phyloP scores from a whole-genome alignment of 2,113 vertebrate species.

The Megaceryle maxima region DNA sequence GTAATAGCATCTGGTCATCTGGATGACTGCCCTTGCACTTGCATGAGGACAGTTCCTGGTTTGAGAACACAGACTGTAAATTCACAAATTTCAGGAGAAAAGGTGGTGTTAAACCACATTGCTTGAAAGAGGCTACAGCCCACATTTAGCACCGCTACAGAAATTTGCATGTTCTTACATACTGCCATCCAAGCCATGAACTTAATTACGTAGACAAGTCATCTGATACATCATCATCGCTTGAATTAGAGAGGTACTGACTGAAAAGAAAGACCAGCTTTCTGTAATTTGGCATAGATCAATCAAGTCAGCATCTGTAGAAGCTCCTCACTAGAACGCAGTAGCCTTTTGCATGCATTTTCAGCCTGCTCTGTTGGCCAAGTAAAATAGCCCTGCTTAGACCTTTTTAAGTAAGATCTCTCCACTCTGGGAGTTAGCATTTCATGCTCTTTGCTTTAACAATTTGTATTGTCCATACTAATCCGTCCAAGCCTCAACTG shows the following conservation, averaged over 20 bases:
- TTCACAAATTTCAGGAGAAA: neutral
- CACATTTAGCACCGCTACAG: neutral
- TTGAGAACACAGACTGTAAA: neutral
- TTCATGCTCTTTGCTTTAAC: neutral
- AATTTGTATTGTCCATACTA: neutral
- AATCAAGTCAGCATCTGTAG: neutral
- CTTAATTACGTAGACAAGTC: neutral
- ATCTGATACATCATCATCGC: neutral
- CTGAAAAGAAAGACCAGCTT: neutral
- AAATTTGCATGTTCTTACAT: neutral
- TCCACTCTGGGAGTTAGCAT: neutral
- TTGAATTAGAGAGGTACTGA: neutral
- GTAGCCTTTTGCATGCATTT: neutral
- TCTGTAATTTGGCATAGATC: neutral
- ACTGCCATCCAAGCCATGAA: neutral
- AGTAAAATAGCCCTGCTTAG: neutral
- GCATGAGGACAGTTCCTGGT: neutral
- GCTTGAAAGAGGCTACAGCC: neutral
- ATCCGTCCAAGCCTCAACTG: neutral
- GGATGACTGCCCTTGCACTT: neutral
- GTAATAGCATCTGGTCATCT: neutral
- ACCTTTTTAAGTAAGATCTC: neutral
- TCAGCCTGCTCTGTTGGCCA: neutral
- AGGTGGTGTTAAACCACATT: rapidly evolving
- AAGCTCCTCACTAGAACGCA: neutral